A percentile compares a stretch with the other conserved stretches of the same genome.
Evolutionary conservation across 1,140 invertebrate genomes (phyloP).

Genomic region (Drosophila athabasca): DNA sequence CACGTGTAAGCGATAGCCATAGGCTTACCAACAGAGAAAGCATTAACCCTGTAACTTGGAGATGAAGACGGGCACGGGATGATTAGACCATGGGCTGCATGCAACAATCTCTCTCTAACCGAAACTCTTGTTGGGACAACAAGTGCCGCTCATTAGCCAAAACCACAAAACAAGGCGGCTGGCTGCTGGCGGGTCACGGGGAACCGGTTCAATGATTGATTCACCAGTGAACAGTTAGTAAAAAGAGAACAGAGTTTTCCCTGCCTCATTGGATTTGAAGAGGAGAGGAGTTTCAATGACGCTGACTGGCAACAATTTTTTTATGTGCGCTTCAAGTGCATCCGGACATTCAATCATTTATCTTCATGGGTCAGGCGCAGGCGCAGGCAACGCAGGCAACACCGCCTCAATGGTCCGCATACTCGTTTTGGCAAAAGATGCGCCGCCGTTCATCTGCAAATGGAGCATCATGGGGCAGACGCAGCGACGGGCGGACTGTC

Average conservation of each 20-base stretch:
- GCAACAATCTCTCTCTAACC: constrained; percentile 46
- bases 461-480: constrained; percentile 27
- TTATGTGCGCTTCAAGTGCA: constrained; percentile 76
- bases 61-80: constrained; percentile 43
- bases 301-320: constrained; percentile 77
- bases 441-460: constrained; percentile 26
- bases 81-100: constrained; percentile 47
- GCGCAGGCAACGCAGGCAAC: constrained; percentile 4
- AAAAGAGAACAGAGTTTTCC: constrained; percentile 61
- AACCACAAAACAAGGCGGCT: too few species aligned
- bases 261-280: constrained; percentile 15
- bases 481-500: constrained; percentile 9
- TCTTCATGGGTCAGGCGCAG: constrained; percentile 62
- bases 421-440: constrained; percentile 69
- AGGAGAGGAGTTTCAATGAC: constrained; percentile 25
- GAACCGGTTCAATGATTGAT: constrained; percentile 79
- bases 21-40: constrained; percentile 32
- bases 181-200: constrained; percentile 16
- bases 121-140: constrained; percentile 53
- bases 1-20: constrained; percentile 65
- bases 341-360: constrained; percentile 73
- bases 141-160: constrained; percentile 68
- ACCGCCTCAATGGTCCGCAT: constrained; percentile 41
- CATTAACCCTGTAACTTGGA: constrained; percentile 50
- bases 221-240: constrained; percentile 64